Conservation (phyloP, 1,140 invertebrate genomes). For the Stenopsyche tienmushanensis region DNA sequence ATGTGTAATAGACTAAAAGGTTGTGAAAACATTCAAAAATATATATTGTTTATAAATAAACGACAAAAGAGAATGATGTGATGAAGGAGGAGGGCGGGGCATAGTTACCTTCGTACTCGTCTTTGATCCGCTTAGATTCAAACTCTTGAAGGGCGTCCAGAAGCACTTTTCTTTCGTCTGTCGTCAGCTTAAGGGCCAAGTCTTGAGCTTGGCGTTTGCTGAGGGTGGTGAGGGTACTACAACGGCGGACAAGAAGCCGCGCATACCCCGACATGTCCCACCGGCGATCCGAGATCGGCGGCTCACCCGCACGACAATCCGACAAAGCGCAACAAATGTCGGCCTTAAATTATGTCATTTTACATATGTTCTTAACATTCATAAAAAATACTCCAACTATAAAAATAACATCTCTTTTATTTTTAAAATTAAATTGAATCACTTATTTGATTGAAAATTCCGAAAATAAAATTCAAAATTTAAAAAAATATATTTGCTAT, state of each 20-base stretch:
- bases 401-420: too few relatives aligned
- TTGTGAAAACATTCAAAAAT: too few relatives aligned
- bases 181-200: constrained; percentile 65
- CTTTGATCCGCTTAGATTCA: constrained; percentile 68
- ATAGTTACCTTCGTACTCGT: constrained; percentile 70
- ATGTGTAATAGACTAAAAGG: too few relatives aligned
- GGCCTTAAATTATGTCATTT: too few relatives aligned
- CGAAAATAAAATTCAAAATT: too few relatives aligned
- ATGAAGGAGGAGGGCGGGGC: neutral
- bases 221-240: constrained; percentile 44
- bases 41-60: too few relatives aligned
- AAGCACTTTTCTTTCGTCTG: constrained; percentile 66
- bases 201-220: constrained; percentile 70
- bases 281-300: neutral
- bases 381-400: too few relatives aligned
- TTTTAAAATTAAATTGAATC: too few relatives aligned
- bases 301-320: neutral
- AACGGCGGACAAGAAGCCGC: neutral
- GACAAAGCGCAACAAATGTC: too few relatives aligned
- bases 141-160: constrained; percentile 67
- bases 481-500: too few relatives aligned
- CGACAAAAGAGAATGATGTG: neutral
- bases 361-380: too few relatives aligned
- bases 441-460: too few relatives aligned
- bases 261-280: neutral